phyloP scores from a whole-genome alignment of 2,113 vertebrate genomes.

The Polypterus senegalus region DNA sequence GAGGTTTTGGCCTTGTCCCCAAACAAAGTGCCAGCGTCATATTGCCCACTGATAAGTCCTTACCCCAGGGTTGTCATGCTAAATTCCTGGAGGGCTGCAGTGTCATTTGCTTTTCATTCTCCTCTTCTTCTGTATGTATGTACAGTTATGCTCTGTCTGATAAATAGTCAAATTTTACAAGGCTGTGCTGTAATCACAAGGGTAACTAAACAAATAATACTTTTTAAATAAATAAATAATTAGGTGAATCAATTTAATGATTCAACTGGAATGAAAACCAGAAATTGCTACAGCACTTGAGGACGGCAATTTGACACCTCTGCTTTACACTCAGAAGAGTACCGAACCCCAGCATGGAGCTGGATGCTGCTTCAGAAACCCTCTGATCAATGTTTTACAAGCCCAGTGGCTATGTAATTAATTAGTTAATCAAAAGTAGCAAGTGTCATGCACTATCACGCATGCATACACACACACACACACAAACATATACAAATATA shows the following conservation, averaged over 20 bases:
- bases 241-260: background rate
- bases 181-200: background rate
- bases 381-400: conserved; percentile 3
- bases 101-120: too few species aligned
- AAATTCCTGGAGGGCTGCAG: too few species aligned
- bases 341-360: background rate
- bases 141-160: too few species aligned
- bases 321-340: background rate
- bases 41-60: too few species aligned
- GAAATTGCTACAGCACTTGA: too few species aligned
- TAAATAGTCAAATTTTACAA: too few species aligned
- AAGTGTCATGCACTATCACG: background rate
- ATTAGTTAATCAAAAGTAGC: conserved; percentile 1
- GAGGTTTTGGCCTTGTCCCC: too few species aligned
- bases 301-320: background rate
- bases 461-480: too few species aligned
- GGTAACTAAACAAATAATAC: background rate
- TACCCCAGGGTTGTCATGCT: too few species aligned
- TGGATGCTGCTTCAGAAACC: background rate
- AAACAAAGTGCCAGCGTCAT: too few species aligned
- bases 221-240: background rate
- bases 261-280: background rate
- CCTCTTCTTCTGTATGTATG: too few species aligned
- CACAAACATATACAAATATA: too few species aligned
- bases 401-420: conserved; percentile 1